Base-by-base conservation (phyloP, 2,888 invertebrate genomes). In the Plusia festucae region DNA sequence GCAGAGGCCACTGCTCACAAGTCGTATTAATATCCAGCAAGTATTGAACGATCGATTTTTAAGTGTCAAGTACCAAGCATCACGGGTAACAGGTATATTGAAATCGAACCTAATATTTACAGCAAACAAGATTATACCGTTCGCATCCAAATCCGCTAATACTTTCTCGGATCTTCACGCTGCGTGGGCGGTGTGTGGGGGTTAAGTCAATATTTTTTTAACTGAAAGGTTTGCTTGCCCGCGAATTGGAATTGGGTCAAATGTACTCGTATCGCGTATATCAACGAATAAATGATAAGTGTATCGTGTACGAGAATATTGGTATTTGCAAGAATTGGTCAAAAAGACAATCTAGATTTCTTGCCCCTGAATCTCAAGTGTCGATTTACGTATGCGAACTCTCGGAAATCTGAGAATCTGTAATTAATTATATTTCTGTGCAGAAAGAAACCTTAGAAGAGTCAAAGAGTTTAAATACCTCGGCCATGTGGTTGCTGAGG, bases 171-270 rank as follows among this genome's bases (percentile, higher is more conserved):
- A 62, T 62, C 52, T 59, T 22, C 20, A 49, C 11, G 54, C 9
- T 5, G 24, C 49, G 49, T 53, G 30, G 49, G 20, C 18, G 40
- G 46, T 18, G 51, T 15, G 49, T 13, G 55, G 58, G 70, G 66
- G 66, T 67, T 69, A 60, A 73, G 77, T 79, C 65, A 77, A 79
- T 78, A 78, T 78, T 78, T 67, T 67, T 70, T 49, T 34, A 58
- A 46, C 53, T 76, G 63, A 79, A 79, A 70, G 46, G 44, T 53
- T 55, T 44, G 40, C 54, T 49, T 72, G 73, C 58, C 60, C 52
- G 52, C 44, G 32, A 49, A 15, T 27, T 52, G 53, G 52, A 68
- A 73, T 63, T 76, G 77, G 79, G 77, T 70, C 73, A 66, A 71
- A 54, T 59, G 49, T 64, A 46, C 67, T 40, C 54, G 20, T 32